Conservation (phyloP, 2,113 vertebrate species). For the Coptodon rendalli region DNA sequence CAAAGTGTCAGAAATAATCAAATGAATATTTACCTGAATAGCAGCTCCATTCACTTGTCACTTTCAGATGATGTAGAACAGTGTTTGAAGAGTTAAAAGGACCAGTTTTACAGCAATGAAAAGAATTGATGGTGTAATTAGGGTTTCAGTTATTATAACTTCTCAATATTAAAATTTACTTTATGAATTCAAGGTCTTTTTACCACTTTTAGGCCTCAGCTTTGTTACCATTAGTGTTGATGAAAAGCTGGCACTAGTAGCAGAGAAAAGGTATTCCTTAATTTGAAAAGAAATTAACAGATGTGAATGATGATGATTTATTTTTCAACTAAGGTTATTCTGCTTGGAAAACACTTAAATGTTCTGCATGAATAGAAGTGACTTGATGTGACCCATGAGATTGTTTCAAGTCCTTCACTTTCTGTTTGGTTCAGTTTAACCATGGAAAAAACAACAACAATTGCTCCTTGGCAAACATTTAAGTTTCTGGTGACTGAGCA, state of each 20-base stretch:
- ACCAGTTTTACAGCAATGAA: not conserved
- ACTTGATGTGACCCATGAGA: not conserved
- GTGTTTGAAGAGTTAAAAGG: not conserved
- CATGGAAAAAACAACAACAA: not conserved
- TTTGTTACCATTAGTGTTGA: not conserved
- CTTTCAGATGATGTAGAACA: not conserved
- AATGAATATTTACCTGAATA: not conserved
- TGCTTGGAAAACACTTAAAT: not conserved
- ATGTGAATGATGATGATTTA: not conserved
- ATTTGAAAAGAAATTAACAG: not conserved
- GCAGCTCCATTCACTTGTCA: not conserved
- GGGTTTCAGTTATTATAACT: not conserved
- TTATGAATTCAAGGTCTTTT: not conserved
- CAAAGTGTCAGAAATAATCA: not conserved
- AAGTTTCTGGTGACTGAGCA: not conserved
- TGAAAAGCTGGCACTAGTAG: not conserved
- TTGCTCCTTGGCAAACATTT: not conserved
- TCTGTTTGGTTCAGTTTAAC: not conserved
- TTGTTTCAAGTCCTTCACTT: not conserved
- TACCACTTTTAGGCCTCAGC: not conserved
- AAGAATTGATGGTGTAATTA: not conserved
- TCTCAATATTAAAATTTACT: not conserved
- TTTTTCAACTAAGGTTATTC: not conserved
- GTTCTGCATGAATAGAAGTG: not conserved
- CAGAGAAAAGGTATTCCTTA: not conserved